phyloP scores from a whole-genome alignment of 2,888 invertebrate species.

The Elgonia sp. region DNA sequence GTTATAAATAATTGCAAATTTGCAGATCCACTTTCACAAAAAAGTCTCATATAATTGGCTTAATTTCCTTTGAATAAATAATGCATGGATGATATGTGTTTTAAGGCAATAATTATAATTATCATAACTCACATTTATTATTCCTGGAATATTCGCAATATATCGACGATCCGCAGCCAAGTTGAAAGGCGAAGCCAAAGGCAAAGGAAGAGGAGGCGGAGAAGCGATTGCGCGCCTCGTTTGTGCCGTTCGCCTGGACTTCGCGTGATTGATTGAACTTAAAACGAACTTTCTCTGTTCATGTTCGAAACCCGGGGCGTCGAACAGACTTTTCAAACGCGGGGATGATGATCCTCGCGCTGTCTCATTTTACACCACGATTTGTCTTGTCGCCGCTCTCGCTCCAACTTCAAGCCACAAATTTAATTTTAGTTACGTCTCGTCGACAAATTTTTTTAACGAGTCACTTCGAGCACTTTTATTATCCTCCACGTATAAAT shows the following conservation, averaged over 20 bases:
- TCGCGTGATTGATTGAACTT: constrained; percentile 76
- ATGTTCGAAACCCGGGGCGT: constrained; percentile 68
- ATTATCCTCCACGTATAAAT: background rate
- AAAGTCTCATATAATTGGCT: constrained; percentile 37
- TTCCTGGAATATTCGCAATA: constrained; percentile 70
- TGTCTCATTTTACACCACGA: constrained; percentile 62
- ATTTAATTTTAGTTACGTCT: constrained; percentile 43
- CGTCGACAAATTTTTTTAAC: constrained; percentile 56
- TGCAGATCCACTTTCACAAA: constrained; percentile 7
- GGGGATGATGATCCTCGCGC: constrained; percentile 62
- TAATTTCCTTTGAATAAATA: constrained; percentile 66
- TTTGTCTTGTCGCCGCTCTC: constrained; percentile 52
- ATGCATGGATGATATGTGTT: constrained; percentile 56
- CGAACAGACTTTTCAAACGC: constrained; percentile 68
- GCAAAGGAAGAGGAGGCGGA: constrained; percentile 73
- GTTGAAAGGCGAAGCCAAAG: constrained; percentile 73
- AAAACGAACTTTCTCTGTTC: constrained; percentile 76
- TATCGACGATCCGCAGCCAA: constrained; percentile 59
- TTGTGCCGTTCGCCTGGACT: constrained; percentile 73
- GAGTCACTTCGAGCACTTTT: constrained; percentile 16
- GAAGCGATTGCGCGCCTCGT: constrained; percentile 76
- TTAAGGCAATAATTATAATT: constrained; percentile 71
- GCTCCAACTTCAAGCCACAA: constrained; percentile 53
- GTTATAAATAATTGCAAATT: background rate
- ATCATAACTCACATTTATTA: constrained; percentile 71